Base-by-base conservation (phyloP, 53 echinoderm and acorn worm species). In the Paelopatides confundens region DNA sequence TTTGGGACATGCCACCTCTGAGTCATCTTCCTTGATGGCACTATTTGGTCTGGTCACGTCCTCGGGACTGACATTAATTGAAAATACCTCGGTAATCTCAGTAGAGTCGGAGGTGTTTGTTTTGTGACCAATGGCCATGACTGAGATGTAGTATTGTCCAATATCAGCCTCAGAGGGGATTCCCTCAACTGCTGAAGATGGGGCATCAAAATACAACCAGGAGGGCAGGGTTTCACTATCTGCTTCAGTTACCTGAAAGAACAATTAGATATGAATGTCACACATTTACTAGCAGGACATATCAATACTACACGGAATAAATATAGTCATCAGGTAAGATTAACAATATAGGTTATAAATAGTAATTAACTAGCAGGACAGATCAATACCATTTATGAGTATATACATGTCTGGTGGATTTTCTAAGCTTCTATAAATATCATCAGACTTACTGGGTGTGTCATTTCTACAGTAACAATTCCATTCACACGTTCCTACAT, bases 141-240 rank as follows among this genome's bases (percentile, higher is more conserved):
- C 89, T 70, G 93, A 89, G 64, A 99, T 89, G 91, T 94, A 99
- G 92, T 99, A 93, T 89, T 96, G 95, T 70, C 88, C 91, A 13
- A 92, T 77, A 91, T 99, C 99, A 12, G 92, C 94, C 33, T 94
- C 92, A 53, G 95, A 94, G 63, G 99, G 99, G 82, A 99, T 96
- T 40, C 99, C 99, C 66, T 92, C 82, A 34, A 99, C 78, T 30
- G 94, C 91, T 24, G 77, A 58, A 11, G 93, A 91, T 35, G 76
- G 62, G 29, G 79, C 87, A 87, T 93, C 89, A 89, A 91, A 99
- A 54, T 87, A 91, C 26, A 99, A 76, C 99, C 99, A 99, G 29
- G 85, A 65, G 83, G 99, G 95, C 53, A 99, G 89, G 36, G 83
- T 65, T 11, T 90, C 86, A 29, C 88, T 84, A 23, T 94, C 99